Conservation (phyloP, 1,140 invertebrate species). For the Heliothis subflexa region DNA sequence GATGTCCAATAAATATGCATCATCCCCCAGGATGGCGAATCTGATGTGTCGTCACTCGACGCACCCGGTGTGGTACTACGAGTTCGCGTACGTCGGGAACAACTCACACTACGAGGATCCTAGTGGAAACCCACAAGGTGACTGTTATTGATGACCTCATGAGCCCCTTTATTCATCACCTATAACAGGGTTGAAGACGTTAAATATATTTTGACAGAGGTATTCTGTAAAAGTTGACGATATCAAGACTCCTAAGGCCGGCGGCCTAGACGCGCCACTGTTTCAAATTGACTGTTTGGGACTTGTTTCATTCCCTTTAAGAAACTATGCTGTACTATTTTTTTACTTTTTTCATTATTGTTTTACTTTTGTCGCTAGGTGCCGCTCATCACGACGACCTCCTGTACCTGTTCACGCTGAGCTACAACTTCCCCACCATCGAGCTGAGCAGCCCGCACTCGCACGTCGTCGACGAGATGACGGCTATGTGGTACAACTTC, state of each 20-base stretch:
- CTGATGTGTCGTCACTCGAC: slow-evolving; percentile 71
- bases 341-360: too few relatives aligned
- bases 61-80: slow-evolving; percentile 70
- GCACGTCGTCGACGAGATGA: slow-evolving; percentile 70
- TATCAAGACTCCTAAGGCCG: too few relatives aligned
- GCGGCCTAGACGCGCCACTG: too few relatives aligned
- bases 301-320: too few relatives aligned
- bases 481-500: slow-evolving; percentile 72
- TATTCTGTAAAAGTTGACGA: too few relatives aligned
- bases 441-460: slow-evolving; percentile 56
- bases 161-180: too few relatives aligned
- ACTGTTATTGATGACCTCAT: too few relatives aligned
- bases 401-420: slow-evolving; percentile 70
- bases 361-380: slow-evolving; percentile 48
- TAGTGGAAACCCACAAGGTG: slow-evolving; percentile 70
- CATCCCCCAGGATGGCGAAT: slow-evolving; percentile 62
- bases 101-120: slow-evolving; percentile 75
- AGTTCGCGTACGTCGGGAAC: slow-evolving; percentile 72
- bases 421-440: slow-evolving; percentile 65
- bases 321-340: too few relatives aligned
- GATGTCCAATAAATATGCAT: too few relatives aligned
- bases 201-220: too few relatives aligned
- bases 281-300: too few relatives aligned
- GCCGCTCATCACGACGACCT: slow-evolving; percentile 75
- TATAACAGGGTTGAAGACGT: too few relatives aligned